These are phyloP conservation scores for Hippocampus mohnikei DNA, from an alignment of 2,113 vertebrate genomes.

Conservation along the genomic window DNA sequence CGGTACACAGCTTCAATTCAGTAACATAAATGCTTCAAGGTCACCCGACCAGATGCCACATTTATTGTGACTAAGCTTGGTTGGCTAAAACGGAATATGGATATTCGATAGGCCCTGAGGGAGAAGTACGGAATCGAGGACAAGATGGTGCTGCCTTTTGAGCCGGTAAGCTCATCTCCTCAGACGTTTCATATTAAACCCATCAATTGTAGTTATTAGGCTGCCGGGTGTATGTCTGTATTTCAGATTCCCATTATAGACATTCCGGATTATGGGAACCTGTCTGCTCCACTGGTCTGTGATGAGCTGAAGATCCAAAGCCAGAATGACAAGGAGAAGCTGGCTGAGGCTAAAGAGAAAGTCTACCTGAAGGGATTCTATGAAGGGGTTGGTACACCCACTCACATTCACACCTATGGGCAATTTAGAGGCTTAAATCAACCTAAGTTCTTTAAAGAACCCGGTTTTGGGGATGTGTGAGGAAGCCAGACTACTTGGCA, in stretches of 20 bases:
- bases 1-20: not conserved
- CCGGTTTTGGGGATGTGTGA: too few relatives aligned
- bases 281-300: constrained; percentile 85
- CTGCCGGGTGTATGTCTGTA: constrained; percentile 1
- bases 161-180: constrained; percentile 79
- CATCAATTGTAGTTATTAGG: not conserved
- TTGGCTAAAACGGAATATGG: not conserved
- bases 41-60: not conserved
- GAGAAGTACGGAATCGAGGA: constrained; percentile 91
- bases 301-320: constrained; percentile 97
- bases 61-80: not conserved
- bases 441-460: too few relatives aligned
- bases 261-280: constrained; percentile 87
- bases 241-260: constrained; percentile 89
- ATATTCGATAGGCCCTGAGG: constrained; percentile 79
- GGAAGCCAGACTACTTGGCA: too few relatives aligned
- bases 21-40: not conserved
- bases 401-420: too few relatives aligned
- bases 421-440: too few relatives aligned
- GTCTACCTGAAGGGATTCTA: constrained; percentile 95
- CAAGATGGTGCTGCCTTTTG: constrained; percentile 93
- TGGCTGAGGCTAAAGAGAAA: constrained; percentile 91
- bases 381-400: constrained; percentile 83
- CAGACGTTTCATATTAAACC: not conserved
- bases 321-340: constrained; percentile 95